Evolutionary conservation across 2,113 vertebrate genomes (phyloP).

Genomic region (Holacanthus passer): DNA sequence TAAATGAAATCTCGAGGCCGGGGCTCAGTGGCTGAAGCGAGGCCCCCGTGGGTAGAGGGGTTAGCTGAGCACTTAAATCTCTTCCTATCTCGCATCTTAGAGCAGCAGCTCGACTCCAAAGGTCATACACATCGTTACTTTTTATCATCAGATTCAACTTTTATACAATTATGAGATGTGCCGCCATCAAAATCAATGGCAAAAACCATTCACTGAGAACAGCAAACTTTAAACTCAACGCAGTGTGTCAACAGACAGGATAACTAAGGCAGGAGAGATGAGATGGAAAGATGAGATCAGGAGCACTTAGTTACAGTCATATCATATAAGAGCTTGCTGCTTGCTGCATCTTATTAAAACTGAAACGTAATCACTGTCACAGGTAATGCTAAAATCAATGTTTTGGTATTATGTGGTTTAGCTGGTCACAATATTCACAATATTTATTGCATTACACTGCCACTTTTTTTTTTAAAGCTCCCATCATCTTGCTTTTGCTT

Average conservation of each 20-base stretch:
- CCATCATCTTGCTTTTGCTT: too few species aligned
- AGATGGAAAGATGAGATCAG: background rate
- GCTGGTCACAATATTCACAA: too few species aligned
- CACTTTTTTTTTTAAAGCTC: too few species aligned
- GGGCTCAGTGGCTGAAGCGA: constrained; percentile 47
- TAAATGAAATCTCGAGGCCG: constrained; percentile 66
- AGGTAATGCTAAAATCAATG: background rate
- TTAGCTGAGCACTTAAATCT: constrained; percentile 15
- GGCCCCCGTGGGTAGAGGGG: background rate
- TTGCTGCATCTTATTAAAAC: constrained; percentile 13
- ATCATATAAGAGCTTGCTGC: background rate
- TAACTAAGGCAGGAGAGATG: background rate
- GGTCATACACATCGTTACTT: background rate
- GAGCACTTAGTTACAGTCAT: background rate
- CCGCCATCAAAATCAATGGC: background rate
- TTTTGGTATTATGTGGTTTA: constrained; percentile 9
- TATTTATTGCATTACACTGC: too few species aligned
- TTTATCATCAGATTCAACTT: background rate
- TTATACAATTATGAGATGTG: background rate
- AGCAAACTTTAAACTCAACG: background rate
- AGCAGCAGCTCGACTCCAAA: background rate
- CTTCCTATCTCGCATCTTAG: constrained; percentile 5
- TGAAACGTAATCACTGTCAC: background rate
- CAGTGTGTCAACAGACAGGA: background rate
- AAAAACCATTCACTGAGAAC: background rate